These are phyloP conservation scores for Gnathonemus echidnorhynchus DNA, from an alignment of 2,113 vertebrate species.

Conservation along the genomic window DNA sequence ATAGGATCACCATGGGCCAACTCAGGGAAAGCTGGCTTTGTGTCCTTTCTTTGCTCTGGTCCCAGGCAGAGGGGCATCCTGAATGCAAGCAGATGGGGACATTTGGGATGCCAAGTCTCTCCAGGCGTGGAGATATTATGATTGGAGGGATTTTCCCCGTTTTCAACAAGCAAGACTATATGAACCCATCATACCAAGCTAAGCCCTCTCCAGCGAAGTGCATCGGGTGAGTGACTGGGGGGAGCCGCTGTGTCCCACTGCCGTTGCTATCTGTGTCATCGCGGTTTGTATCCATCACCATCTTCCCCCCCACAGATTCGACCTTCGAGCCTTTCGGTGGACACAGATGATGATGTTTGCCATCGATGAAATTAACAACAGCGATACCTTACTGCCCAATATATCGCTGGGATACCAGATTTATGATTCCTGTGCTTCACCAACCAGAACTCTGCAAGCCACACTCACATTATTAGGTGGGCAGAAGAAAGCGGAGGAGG, in stretches of 20 bases:
- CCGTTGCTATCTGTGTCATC: background rate
- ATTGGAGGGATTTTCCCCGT: conserved; percentile 64
- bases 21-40: conserved; percentile 13
- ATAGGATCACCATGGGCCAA: conserved; percentile 29
- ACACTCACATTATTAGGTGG: conserved; percentile 49
- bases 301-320: conserved; percentile 45
- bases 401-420: conserved; percentile 62
- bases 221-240: conserved; percentile 47
- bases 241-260: background rate
- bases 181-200: conserved; percentile 33
- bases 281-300: background rate
- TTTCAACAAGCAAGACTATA: conserved; percentile 55
- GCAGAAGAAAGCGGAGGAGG: conserved; percentile 19
- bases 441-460: conserved; percentile 54
- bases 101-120: conserved; percentile 50
- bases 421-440: conserved; percentile 61
- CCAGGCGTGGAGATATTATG: conserved; percentile 57
- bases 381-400: conserved; percentile 53
- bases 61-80: conserved; percentile 23
- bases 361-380: conserved; percentile 62
- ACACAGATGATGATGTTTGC: conserved; percentile 64
- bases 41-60: conserved; percentile 27
- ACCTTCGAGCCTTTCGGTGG: conserved; percentile 61
- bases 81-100: conserved; percentile 44
- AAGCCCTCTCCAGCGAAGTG: conserved; percentile 43